Conservation (phyloP, 2,797 vertebrate genomes). For the Coregonus sp. region DNA sequence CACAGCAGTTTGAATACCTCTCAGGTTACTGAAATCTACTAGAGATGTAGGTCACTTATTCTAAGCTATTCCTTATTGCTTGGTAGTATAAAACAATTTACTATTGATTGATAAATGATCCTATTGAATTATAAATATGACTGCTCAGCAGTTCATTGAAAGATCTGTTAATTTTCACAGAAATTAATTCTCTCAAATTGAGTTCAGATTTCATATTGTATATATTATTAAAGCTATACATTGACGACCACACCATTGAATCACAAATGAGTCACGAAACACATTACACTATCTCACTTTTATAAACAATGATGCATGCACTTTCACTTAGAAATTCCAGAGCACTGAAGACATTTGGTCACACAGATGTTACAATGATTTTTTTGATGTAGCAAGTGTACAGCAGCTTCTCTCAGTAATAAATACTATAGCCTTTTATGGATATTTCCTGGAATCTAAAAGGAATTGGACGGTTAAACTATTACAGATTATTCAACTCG, state of each 20-base stretch:
- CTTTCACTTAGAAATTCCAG: constrained; percentile 15
- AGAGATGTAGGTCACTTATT: constrained; percentile 6
- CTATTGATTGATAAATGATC: not conserved
- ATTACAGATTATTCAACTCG: not conserved
- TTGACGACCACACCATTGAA: constrained; percentile 16
- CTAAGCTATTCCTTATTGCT: not conserved
- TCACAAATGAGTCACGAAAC: not conserved
- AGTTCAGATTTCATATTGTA: not conserved
- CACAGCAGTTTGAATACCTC: constrained; percentile 52
- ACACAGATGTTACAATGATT: constrained; percentile 1
- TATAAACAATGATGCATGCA: constrained; percentile 16
- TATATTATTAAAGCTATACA: constrained; percentile 18
- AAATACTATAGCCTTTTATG: not conserved
- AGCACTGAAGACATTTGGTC: constrained; percentile 1
- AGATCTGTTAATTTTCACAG: constrained; percentile 7
- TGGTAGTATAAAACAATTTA: constrained; percentile 17
- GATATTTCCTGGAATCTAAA: not conserved
- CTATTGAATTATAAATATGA: constrained; percentile 1
- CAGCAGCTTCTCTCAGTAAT: not conserved
- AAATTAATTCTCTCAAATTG: not conserved
- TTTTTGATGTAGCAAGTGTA: not conserved
- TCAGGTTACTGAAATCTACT: constrained; percentile 54
- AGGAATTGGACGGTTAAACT: not conserved
- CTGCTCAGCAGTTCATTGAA: constrained; percentile 4
- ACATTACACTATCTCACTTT: constrained; percentile 14